Percentiles rank a stretch among this genome's conserved stretches.
These are phyloP conservation scores for Heterohyrax brucei DNA, from an alignment of 2,797 vertebrate genomes.

Conservation along the genomic window DNA sequence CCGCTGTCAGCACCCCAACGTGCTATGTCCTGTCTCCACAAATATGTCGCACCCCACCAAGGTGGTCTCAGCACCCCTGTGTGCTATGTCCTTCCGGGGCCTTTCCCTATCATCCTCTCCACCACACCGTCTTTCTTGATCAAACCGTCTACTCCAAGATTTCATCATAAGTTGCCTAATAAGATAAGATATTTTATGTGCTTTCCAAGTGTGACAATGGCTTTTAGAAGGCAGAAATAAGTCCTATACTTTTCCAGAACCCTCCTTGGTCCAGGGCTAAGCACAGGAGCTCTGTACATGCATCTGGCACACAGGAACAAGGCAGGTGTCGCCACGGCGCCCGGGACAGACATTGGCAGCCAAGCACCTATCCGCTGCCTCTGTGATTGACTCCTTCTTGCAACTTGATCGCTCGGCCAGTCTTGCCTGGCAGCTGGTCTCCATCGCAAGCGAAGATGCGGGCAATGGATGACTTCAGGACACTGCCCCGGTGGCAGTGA, in stretches of 20 bases:
- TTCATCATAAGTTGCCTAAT: not conserved
- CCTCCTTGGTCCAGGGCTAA: not conserved
- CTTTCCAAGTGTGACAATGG: not conserved
- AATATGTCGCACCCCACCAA: not conserved
- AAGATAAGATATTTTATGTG: not conserved
- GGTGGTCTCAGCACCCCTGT: not conserved
- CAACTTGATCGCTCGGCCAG: not conserved
- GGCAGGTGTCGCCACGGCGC: not conserved
- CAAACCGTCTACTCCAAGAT: not conserved
- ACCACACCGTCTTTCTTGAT: not conserved
- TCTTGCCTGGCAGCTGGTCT: not conserved
- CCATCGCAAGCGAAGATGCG: not conserved
- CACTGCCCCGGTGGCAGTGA: not conserved
- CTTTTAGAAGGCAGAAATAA: not conserved
- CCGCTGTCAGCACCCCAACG: too few species aligned
- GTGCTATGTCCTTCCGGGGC: not conserved
- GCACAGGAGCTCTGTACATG: not conserved
- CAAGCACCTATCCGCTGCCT: slow-evolving; percentile 37
- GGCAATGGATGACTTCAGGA: not conserved
- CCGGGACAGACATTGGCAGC: slow-evolving; percentile 55
- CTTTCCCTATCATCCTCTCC: not conserved
- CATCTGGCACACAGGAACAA: not conserved
- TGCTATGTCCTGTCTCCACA: not conserved
- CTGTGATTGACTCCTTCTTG: fast-evolving
- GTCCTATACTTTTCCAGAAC: not conserved